Conservation (phyloP, 2,113 vertebrate genomes). For the Hippolais icterina region DNA sequence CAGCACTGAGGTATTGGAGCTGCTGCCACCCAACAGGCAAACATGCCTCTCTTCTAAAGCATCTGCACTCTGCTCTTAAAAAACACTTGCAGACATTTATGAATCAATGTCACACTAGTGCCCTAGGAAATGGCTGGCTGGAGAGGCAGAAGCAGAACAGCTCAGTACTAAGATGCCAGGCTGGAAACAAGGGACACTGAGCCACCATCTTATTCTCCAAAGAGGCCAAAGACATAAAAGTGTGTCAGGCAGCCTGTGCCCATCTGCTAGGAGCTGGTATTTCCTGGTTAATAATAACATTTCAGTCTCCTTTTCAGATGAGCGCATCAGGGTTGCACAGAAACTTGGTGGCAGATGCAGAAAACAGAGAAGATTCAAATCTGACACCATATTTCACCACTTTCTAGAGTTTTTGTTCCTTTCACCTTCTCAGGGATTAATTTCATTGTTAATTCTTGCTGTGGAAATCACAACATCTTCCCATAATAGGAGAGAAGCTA, state of each 20-base stretch:
- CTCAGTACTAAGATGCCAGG: not conserved
- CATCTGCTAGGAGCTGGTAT: not conserved
- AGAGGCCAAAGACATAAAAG: not conserved
- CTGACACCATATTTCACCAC: fast-evolving
- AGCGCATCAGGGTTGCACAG: not conserved
- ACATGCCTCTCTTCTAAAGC: not conserved
- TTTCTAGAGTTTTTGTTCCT: not conserved
- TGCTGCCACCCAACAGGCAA: not conserved
- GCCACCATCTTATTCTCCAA: not conserved
- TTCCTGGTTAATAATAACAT: not conserved
- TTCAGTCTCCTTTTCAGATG: not conserved
- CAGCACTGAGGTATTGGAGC: not conserved
- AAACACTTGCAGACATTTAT: not conserved
- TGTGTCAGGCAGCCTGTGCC: not conserved
- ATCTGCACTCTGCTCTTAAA: not conserved
- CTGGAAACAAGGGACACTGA: not conserved
- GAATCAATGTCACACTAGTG: not conserved
- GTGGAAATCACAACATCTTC: not conserved
- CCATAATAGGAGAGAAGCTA: not conserved
- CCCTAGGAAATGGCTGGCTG: not conserved
- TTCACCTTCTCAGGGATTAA: not conserved
- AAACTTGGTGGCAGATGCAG: not conserved
- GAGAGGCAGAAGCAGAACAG: not conserved
- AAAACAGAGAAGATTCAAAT: not conserved
- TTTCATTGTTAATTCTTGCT: not conserved